phyloP scores from a whole-genome alignment of 2,113 vertebrate species.

The Engystomops pustulosus region DNA sequence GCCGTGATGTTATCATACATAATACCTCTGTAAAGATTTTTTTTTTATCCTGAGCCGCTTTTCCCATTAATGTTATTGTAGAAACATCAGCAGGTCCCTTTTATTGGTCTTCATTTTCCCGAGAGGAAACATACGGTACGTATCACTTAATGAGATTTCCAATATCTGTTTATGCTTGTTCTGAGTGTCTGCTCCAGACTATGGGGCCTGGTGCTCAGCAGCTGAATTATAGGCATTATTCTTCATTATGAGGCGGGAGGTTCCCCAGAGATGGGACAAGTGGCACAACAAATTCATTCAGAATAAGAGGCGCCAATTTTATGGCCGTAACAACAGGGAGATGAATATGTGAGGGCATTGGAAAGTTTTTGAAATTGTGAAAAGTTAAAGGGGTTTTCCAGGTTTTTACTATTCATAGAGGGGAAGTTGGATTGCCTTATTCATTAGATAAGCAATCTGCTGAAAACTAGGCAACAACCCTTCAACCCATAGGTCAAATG shows the following conservation, averaged over 20 bases:
- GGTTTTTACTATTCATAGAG: no score
- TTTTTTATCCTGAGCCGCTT: slow-evolving; percentile 44
- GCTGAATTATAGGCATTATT: slow-evolving; percentile 40
- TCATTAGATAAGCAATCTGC: no score
- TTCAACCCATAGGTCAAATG: no score
- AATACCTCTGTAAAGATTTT: slow-evolving; percentile 45
- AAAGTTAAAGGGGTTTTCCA: no score
- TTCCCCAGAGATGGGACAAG: slow-evolving; percentile 36
- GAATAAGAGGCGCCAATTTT: slow-evolving; percentile 22
- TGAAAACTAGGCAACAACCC: no score
- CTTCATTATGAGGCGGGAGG: slow-evolving; percentile 39
- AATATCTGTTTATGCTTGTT: slow-evolving; percentile 56
- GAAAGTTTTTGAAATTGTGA: neutral
- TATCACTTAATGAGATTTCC: slow-evolving; percentile 58
- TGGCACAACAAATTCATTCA: slow-evolving; percentile 26
- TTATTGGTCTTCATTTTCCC: slow-evolving; percentile 55
- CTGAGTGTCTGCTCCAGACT: slow-evolving; percentile 15
- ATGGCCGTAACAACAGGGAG: neutral
- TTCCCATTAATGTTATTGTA: slow-evolving; percentile 56
- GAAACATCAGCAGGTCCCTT: slow-evolving; percentile 55
- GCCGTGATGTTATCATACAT: slow-evolving; percentile 41
- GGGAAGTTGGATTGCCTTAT: no score
- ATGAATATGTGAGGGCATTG: neutral
- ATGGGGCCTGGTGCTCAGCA: neutral
- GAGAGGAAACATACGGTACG: slow-evolving; percentile 39